These are phyloP conservation scores for Poecile atricapillus DNA, from an alignment of 2,113 vertebrate species.

Conservation along the genomic window DNA sequence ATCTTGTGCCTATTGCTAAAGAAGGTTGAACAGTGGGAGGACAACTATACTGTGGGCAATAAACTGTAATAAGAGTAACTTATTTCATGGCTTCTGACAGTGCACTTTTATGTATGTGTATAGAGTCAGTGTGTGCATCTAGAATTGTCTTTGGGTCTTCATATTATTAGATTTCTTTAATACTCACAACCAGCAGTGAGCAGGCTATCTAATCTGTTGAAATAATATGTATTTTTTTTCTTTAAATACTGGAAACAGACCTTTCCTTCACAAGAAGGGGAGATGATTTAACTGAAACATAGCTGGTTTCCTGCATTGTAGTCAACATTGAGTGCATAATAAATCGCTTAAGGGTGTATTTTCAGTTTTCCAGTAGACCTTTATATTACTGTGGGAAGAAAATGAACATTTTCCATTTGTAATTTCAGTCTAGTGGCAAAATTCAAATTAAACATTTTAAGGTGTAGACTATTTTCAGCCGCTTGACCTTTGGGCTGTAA, in stretches of 20 bases:
- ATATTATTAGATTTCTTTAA: not conserved
- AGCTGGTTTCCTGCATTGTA: not conserved
- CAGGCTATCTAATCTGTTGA: not conserved
- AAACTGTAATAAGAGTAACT: not conserved
- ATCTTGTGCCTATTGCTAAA: not conserved
- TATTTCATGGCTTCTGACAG: not conserved
- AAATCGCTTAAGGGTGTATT: not conserved
- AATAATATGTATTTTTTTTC: not conserved
- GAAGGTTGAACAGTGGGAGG: not conserved
- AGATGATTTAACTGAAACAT: not conserved
- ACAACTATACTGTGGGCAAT: not conserved
- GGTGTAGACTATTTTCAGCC: not conserved
- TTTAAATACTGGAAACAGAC: not conserved
- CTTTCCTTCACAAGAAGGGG: not conserved
- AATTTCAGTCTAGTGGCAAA: not conserved
- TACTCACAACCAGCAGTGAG: not conserved
- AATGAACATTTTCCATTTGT: not conserved
- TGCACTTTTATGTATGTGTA: not conserved
- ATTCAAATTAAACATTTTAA: not conserved
- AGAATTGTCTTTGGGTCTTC: not conserved
- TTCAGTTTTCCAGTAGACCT: not conserved
- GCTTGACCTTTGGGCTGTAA: not conserved
- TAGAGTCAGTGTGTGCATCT: not conserved
- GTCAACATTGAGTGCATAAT: not conserved
- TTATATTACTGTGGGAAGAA: not conserved